These are phyloP conservation scores for Morpho deidamia DNA, from an alignment of 2,888 invertebrate genomes.

Conservation along the genomic window DNA sequence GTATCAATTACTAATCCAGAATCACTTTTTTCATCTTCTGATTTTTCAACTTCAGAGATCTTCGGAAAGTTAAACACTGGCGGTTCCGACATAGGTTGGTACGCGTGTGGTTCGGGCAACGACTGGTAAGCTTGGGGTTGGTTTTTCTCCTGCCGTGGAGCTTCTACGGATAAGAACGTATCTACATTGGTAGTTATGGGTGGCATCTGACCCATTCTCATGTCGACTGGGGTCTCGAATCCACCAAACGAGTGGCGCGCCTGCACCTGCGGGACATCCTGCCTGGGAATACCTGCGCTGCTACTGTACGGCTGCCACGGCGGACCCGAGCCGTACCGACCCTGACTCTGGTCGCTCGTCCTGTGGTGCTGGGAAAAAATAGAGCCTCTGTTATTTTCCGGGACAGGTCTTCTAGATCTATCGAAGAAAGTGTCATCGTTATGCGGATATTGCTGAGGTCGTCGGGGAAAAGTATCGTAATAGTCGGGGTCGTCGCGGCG, in stretches of 20 bases:
- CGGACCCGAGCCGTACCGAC: slow-evolving; percentile 29
- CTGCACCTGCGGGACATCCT: slow-evolving; percentile 27
- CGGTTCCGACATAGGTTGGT: slow-evolving; percentile 50
- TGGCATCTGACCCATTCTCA: slow-evolving; percentile 44
- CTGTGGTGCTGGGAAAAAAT: slow-evolving; percentile 19
- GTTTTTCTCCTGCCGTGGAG: slow-evolving; percentile 31
- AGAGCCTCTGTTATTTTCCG: slow-evolving; percentile 24
- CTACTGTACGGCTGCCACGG: slow-evolving; percentile 39
- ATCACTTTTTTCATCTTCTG: slow-evolving; percentile 77
- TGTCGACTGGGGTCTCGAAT: slow-evolving; percentile 56
- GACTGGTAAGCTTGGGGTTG: slow-evolving; percentile 29
- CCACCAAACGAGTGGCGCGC: slow-evolving; percentile 50
- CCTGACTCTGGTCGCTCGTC: slow-evolving; percentile 20
- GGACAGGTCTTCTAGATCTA: slow-evolving; percentile 22
- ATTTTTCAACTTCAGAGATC: slow-evolving; percentile 48
- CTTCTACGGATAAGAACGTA: slow-evolving; percentile 81
- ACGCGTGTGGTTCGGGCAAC: slow-evolving; percentile 28
- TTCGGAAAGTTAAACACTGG: slow-evolving; percentile 54
- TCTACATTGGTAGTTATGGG: slow-evolving; percentile 52
- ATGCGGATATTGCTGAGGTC: slow-evolving; percentile 41
- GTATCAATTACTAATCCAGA: slow-evolving; percentile 78
- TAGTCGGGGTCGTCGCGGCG: slow-evolving; percentile 38
- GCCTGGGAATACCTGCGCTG: slow-evolving; percentile 24
- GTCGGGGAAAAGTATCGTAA: slow-evolving; percentile 40
- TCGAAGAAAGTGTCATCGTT: slow-evolving; percentile 37